Base-by-base conservation (phyloP, 2,888 invertebrate species). In the Zonitis immaculata region DNA sequence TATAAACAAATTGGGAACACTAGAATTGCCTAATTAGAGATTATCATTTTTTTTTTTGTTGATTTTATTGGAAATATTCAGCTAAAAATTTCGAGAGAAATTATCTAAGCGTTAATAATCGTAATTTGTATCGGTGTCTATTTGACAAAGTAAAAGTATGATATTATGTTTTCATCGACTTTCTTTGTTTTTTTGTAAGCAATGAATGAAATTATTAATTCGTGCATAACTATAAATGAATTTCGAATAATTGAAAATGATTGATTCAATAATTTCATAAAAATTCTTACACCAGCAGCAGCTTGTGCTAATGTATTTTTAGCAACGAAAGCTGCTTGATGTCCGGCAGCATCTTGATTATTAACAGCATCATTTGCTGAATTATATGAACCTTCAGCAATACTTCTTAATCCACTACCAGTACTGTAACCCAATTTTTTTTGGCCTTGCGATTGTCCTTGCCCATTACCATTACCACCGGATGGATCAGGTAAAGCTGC, bases 271-370 rank as follows among this genome's bases (percentile, higher is more conserved):
- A 6, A 42, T 20, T n/a, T n/a, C n/a, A n/a, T n/a, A n/a, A 9
- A 9, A 42, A 11, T 48, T 63, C 71, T 70, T 70, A 75, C 76
- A 53, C 71, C 74, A 0, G 85, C 84, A 0, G 89, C 89, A 0
- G 87, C 83, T 69, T 89, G 88, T 0, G 89, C 89, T 32, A 89
- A 68, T 0, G 87, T 87, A 65, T 86, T 89, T 75, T 89, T 88
- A 0, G 89, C 89, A 5, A 87, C 84, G 66, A 86, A 89, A 0
- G 89, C 88, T 0, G 89, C 89, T 70, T 89, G 89, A 54, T 86
- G 84, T 0, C 85, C 89, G 1, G 89, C 89, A 0, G 86, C 84
- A 44, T 85, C 84, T 69, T 89, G 89, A 66, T 85, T 88, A n/a
- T 79, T 79, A 7, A 83, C 80, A 9, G 88, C 88, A 42, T 84